Evolutionary conservation across 2,113 vertebrate species (phyloP).

Genomic region (Podarcis cretensis): DNA sequence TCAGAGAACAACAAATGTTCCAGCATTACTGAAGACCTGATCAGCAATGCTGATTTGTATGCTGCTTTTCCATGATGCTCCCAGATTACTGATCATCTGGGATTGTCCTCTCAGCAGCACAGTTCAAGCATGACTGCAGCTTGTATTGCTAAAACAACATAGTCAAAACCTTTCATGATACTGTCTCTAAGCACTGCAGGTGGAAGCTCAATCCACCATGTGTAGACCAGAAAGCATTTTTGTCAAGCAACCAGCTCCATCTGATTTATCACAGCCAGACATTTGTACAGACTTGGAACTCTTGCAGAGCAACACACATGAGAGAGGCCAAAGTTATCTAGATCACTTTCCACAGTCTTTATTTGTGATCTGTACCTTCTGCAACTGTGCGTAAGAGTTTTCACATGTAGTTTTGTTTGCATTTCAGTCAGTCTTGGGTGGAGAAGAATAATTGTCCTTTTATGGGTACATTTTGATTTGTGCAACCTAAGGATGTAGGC

Average conservation of each 20-base stretch:
- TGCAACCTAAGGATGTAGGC: not conserved
- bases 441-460: not conserved
- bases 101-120: not conserved
- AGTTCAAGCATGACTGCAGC: not conserved
- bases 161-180: not conserved
- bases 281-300: not conserved
- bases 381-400: not conserved
- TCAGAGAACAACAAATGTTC: not conserved
- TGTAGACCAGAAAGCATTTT: not conserved
- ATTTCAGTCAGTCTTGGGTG: not conserved
- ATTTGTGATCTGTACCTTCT: not conserved
- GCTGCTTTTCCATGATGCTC: not conserved
- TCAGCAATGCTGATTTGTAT: not conserved
- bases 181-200: not conserved
- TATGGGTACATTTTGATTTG: not conserved
- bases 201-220: not conserved
- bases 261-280: not conserved
- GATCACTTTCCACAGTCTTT: not conserved
- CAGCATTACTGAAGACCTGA: constrained; percentile 16
- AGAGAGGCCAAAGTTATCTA: not conserved
- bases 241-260: not conserved
- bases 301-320: not conserved
- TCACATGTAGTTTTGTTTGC: not conserved
- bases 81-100: not conserved
- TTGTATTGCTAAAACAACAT: not conserved